These are phyloP conservation scores for Euphydryas editha DNA, from an alignment of 2,888 invertebrate genomes.

Conservation along the genomic window DNA sequence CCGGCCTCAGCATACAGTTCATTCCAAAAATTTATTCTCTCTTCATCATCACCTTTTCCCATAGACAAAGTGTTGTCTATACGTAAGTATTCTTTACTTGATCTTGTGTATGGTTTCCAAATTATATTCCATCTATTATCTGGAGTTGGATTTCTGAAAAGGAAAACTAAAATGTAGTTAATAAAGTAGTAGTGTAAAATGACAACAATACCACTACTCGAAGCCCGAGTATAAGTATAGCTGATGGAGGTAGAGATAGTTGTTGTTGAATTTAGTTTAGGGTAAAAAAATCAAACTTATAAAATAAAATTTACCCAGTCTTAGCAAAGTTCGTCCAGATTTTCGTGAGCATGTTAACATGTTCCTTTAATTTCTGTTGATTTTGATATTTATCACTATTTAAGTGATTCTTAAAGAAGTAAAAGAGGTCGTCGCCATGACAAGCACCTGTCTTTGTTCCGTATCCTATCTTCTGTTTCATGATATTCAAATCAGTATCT, in stretches of 20 bases:
- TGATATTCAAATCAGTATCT: constrained; percentile 48
- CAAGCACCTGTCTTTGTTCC: constrained; percentile 53
- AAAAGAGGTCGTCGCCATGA: constrained; percentile 71
- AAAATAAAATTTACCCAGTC: background rate
- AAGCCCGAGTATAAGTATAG: too few species aligned
- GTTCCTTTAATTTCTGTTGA: constrained; percentile 51
- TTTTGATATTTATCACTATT: constrained; percentile 55
- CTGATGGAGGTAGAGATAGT: too few species aligned
- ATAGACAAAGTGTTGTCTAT: constrained; percentile 58
- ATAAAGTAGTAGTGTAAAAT: too few species aligned
- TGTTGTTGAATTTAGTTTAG: too few species aligned
- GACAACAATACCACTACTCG: too few species aligned
- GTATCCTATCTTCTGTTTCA: constrained; percentile 42
- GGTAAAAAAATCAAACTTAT: too few species aligned
- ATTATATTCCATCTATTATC: constrained; percentile 53
- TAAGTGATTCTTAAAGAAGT: constrained; percentile 59
- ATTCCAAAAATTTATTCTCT: constrained; percentile 70
- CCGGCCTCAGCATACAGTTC: constrained; percentile 63
- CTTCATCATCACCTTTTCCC: constrained; percentile 55
- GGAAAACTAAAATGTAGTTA: constrained; percentile 29
- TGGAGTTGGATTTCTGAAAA: constrained; percentile 68
- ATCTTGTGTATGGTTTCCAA: constrained; percentile 63
- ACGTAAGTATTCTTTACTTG: constrained; percentile 59
- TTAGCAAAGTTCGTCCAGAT: constrained; percentile 63
- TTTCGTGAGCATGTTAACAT: constrained; percentile 57